Evolutionary conservation across 2,797 vertebrate genomes (phyloP), one percentile per base, ranked within the genome.

Genomic region (Hydrophis major): DNA sequence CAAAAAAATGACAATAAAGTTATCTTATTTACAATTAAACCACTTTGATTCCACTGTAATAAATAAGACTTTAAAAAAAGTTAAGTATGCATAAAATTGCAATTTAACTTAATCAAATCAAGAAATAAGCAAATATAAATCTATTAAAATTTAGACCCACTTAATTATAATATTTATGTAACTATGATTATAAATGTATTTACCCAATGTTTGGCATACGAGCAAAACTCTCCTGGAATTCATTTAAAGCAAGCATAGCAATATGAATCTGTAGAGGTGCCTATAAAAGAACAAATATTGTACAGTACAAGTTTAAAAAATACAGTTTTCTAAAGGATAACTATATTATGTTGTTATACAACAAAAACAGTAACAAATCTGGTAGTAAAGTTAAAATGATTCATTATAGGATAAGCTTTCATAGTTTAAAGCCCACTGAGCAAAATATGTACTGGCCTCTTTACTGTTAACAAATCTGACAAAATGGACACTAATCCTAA

Each of bases 191-290:
- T 14, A 11, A 12, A 61, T 78, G n/a, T 18, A 50, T 91, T 93
- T 99, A 99, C 99, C 99, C 98, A 66, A 97, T 97, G 94, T 98
- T 98, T 1, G 99, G 99, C 90, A 98, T 95, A 27, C 98, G 98
- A 95, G 95, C 96, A 91, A 99, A 98, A 92, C 97, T 98, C 96
- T 99, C 98, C 96, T 98, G 98, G 94, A 99, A 99, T 92, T 96
- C 96, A 95, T 99, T 98, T 96, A 99, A 97, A 47, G 99, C 99
- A 95, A 99, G 97, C 98, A 99, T 98, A 91, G 98, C 98, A 63
- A 98, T 94, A 2, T 99, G 99, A 95, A 98, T 98, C 97, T 99
- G 98, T 92, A 99, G 96, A 8, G 99, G 98, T 90, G 98, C 98
- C 99, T 99, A 97, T 96, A 95, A 94, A 90, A 96, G 32, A 92